phyloP scores from a whole-genome alignment of 2,888 invertebrate genomes.

The Apamea epomidion region DNA sequence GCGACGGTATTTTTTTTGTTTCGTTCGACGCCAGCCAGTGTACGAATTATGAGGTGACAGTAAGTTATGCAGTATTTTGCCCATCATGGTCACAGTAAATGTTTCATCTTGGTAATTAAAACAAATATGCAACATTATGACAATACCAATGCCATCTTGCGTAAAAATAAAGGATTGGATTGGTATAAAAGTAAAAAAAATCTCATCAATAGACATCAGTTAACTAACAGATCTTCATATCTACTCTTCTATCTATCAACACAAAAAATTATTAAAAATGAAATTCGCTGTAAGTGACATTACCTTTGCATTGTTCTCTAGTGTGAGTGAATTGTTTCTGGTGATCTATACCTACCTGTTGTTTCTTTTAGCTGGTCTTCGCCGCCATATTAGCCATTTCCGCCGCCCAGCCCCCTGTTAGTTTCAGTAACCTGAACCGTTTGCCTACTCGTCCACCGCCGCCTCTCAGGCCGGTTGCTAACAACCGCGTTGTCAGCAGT shows the following conservation, averaged over 20 bases:
- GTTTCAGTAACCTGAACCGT: constrained; percentile 39
- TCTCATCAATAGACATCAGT: constrained; percentile 70
- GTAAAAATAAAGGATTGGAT: constrained; percentile 70
- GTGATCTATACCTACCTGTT: neutral
- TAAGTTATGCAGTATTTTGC: constrained; percentile 22
- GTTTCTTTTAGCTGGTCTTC: constrained; percentile 70
- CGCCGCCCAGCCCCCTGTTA: constrained; percentile 72
- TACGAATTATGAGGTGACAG: too few relatives aligned
- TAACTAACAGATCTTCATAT: constrained; percentile 34
- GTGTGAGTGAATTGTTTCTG: neutral
- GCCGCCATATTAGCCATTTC: constrained; percentile 79
- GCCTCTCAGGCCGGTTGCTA: constrained; percentile 49
- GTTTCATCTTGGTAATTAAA: constrained; percentile 66
- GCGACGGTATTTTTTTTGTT: too few relatives aligned
- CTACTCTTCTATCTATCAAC: constrained; percentile 34
- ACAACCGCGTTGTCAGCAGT: constrained; percentile 58
- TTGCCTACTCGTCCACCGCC: constrained; percentile 36
- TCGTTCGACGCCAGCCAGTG: too few relatives aligned
- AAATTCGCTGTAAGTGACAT: constrained; percentile 77
- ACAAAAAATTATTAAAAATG: constrained; percentile 70
- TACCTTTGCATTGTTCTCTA: constrained; percentile 9
- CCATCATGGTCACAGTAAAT: neutral
- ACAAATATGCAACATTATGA: constrained; percentile 65
- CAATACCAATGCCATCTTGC: constrained; percentile 80
- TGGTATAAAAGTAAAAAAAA: constrained; percentile 75